phyloP scores from a whole-genome alignment of 2,113 vertebrate species.

The Protomyctophum bolini region DNA sequence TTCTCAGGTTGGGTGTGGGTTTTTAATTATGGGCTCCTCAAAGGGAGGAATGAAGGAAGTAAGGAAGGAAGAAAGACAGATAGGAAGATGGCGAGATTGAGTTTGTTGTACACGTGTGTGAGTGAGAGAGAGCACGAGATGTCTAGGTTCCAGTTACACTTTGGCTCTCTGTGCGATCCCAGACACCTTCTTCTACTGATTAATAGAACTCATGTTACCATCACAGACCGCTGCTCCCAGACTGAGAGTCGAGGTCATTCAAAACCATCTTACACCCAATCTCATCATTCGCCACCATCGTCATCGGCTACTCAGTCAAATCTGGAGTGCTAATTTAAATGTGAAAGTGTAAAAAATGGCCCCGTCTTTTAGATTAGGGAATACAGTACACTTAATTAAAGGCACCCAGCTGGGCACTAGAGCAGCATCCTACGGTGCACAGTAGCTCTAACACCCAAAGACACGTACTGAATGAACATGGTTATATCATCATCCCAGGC shows the following conservation, averaged over 20 bases:
- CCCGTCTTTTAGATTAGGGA: too few relatives aligned
- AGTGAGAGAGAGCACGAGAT: not conserved
- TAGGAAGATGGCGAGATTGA: too few relatives aligned
- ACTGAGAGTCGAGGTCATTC: not conserved
- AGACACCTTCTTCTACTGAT: conserved; percentile 27
- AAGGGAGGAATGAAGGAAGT: not conserved
- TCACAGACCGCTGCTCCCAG: not conserved
- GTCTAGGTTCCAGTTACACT: conserved; percentile 39
- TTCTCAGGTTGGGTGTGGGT: not conserved
- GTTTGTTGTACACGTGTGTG: not conserved
- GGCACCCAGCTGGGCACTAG: too few relatives aligned
- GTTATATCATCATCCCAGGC: too few relatives aligned
- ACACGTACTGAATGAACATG: too few relatives aligned
- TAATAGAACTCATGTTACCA: conserved; percentile 53
- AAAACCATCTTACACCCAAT: not conserved
- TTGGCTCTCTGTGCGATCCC: not conserved
- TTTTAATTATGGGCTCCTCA: not conserved
- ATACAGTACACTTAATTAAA: too few relatives aligned
- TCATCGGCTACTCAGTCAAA: too few relatives aligned
- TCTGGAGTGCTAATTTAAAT: too few relatives aligned
- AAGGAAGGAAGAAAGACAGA: too few relatives aligned
- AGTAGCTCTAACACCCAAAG: too few relatives aligned
- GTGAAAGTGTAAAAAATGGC: too few relatives aligned
- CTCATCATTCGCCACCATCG: not conserved
- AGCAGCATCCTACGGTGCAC: too few relatives aligned